Conservation (phyloP, 2,888 invertebrate genomes). For the Ernsta delagoae region DNA sequence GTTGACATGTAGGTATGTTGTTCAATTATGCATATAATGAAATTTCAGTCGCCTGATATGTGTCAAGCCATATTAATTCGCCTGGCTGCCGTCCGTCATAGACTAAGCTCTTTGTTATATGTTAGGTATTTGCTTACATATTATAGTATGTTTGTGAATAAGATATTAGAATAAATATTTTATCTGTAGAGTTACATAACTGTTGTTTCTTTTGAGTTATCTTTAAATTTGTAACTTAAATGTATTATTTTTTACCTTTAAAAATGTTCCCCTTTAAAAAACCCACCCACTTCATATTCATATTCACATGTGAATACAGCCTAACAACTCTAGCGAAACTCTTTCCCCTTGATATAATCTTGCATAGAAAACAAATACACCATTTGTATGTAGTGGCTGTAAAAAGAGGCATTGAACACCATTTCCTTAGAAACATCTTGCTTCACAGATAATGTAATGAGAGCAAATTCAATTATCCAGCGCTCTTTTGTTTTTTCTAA, state of each 20-base stretch:
- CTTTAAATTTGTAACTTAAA: too few species aligned
- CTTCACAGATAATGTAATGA: conserved; percentile 75
- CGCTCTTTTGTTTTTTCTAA: conserved; percentile 71
- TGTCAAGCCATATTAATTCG: conserved; percentile 36
- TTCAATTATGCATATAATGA: conserved; percentile 43
- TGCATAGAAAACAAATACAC: conserved; percentile 40
- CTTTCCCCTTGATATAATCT: conserved; percentile 14
- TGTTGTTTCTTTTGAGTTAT: too few species aligned
- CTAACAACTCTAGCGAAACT: conserved; percentile 8
- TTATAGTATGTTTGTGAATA: too few species aligned
- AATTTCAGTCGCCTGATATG: conserved; percentile 42
- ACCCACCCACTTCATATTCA: too few species aligned
- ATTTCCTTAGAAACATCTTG: conserved; percentile 60
- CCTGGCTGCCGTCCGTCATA: conserved; percentile 30
- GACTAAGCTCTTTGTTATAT: conserved; percentile 26
- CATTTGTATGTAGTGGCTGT: conserved; percentile 40
- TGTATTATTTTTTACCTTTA: too few species aligned
- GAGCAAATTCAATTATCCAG: conserved; percentile 77
- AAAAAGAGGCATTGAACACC: conserved; percentile 48
- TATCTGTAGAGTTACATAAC: too few species aligned
- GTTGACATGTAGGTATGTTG: conserved; percentile 49
- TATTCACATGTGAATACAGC: neutral
- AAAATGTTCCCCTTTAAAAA: too few species aligned
- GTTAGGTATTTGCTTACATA: too few species aligned
- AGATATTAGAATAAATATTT: too few species aligned